These are phyloP conservation scores for Fundulus diaphanus DNA, from an alignment of 2,797 vertebrate genomes.

Conservation along the genomic window DNA sequence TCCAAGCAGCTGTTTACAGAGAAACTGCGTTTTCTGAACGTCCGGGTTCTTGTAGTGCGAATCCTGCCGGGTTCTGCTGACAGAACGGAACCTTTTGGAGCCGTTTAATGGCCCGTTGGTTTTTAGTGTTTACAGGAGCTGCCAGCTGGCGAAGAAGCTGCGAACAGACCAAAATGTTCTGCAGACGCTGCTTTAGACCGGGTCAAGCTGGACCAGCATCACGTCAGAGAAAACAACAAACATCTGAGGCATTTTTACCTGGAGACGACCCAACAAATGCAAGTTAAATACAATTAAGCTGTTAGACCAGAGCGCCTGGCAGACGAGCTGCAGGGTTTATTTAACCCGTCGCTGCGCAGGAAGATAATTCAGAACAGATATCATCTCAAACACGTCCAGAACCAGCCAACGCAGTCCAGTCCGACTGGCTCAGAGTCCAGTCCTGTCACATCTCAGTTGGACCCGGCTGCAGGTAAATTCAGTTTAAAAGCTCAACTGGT, in stretches of 20 bases:
- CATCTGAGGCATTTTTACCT: too few species aligned
- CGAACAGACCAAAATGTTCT: not conserved
- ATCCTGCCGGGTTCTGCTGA: not conserved
- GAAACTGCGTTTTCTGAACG: not conserved
- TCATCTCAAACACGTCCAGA: too few species aligned
- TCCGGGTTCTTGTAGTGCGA: not conserved
- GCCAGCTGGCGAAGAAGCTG: not conserved
- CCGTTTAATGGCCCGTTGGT: not conserved
- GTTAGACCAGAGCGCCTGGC: too few species aligned
- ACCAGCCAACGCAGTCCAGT: too few species aligned
- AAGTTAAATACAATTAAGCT: too few species aligned
- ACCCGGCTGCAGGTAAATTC: too few species aligned
- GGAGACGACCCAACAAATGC: too few species aligned
- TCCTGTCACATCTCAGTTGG: too few species aligned
- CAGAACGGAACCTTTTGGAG: not conserved
- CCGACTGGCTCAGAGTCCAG: too few species aligned
- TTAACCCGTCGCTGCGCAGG: not conserved
- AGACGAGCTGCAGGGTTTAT: not conserved
- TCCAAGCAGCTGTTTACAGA: too few species aligned
- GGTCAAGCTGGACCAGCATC: not conserved
- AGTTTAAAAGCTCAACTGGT: not conserved
- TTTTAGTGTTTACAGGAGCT: not conserved
- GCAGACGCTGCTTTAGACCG: not conserved
- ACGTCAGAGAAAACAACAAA: too few species aligned
- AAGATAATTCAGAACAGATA: not conserved